Base-by-base conservation (phyloP, 2,113 vertebrate species). In the Ardeotis arabs region DNA sequence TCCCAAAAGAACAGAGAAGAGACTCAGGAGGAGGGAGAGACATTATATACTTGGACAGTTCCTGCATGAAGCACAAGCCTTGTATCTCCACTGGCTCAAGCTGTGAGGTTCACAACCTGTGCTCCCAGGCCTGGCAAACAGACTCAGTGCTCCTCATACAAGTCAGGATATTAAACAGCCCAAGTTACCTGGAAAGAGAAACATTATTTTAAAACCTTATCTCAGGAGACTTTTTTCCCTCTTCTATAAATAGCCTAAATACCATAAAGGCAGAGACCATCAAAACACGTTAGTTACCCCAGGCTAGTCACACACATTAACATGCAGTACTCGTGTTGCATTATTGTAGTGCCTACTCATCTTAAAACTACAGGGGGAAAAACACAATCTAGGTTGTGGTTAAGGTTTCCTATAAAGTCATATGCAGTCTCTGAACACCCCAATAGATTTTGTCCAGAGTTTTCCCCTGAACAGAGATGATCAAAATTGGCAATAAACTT, bases 271-370 rank as follows among this genome's bases (percentile, higher is more conserved):
- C 52, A 83, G 39, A 83, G 44, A 44, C 23, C 62, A 60, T 22
- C 33, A 44, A 70, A 85, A 86, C 14, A 73, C 10, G 10, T 33
- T 14, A 7, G 8, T 59, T 84, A 78, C 37, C 56, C 64, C 44
- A 85, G 10, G 21, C 23, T 29, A 53, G 18, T 44, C 39, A 49
- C 25, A 77, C 27, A 60, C 29, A 29, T n/a, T 29, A 39, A 72
- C 9, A 3, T 2, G 2, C 13, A 29, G 12, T 37, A 82, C 16
- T 64, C 1, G 0, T 28, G 82, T 25, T 4, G 12, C 37, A 53
- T 62, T 73, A 83, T 1, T 64, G 12, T 70, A 53, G 14, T 37
- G 33, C 6, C 31, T 52, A 24, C 31, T 63, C 16, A 80, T 69
- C 75, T 62, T 55, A 76, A 90, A 90, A n/a, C 28, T 50, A 64